Conservation (phyloP, 2,888 invertebrate species). For the Callyntrura sp. region DNA sequence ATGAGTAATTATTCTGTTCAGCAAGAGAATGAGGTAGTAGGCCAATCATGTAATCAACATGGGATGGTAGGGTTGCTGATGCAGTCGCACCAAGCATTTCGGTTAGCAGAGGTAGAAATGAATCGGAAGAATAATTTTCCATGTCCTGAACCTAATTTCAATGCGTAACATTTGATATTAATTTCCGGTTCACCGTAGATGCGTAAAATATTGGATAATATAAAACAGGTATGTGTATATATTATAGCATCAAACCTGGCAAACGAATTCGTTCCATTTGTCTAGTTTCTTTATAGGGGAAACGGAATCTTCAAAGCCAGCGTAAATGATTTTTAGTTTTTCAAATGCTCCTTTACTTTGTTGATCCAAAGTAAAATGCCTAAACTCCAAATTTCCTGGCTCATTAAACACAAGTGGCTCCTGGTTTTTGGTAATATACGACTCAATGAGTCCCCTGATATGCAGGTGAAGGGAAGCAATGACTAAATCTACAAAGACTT, state of each 20-base stretch:
- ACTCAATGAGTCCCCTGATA: slow-evolving; percentile 91
- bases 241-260: slow-evolving; percentile 75
- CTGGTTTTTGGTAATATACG: slow-evolving; percentile 85
- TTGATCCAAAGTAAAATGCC: slow-evolving; percentile 72
- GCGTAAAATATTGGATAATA: background rate
- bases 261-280: slow-evolving; percentile 83
- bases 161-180: background rate
- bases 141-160: slow-evolving; percentile 88
- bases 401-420: slow-evolving; percentile 85
- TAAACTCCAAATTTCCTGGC: slow-evolving; percentile 51
- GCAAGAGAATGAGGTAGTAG: slow-evolving; percentile 95
- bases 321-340: slow-evolving; percentile 80
- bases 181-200: background rate
- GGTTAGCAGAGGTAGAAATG: slow-evolving; percentile 95
- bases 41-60: slow-evolving; percentile 98
- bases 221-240: background rate
- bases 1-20: slow-evolving; percentile 97
- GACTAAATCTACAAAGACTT: slow-evolving; percentile 96
- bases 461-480: slow-evolving; percentile 94
- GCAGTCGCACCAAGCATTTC: slow-evolving; percentile 81
- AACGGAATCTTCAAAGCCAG: slow-evolving; percentile 81
- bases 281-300: slow-evolving; percentile 83
- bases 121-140: slow-evolving; percentile 92
- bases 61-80: slow-evolving; percentile 79
- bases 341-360: slow-evolving; percentile 74